A percentile compares a stretch with the other conserved stretches of the same genome.
These are phyloP conservation scores for Hydropsyche tenuis DNA, from an alignment of 1,140 invertebrate species.

Conservation along the genomic window DNA sequence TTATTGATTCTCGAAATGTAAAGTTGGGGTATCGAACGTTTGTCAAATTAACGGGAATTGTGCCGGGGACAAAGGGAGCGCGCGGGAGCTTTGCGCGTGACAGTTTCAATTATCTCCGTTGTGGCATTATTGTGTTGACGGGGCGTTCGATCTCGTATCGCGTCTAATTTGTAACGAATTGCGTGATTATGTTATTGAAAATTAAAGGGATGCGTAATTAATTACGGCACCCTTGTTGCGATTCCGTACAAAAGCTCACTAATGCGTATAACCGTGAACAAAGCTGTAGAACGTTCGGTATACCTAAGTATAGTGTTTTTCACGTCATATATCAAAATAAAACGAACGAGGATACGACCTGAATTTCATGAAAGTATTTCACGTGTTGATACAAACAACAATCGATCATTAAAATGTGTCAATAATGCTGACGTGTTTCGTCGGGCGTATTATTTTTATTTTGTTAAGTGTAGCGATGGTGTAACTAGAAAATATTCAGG, in stretches of 20 bases:
- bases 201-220: too few relatives aligned
- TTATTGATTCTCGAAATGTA: neutral
- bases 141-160: neutral
- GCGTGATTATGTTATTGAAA: neutral
- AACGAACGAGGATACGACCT: too few relatives aligned
- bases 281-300: neutral
- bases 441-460: too few relatives aligned
- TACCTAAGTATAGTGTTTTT: too few relatives aligned
- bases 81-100: neutral
- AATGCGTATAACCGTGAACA: neutral
- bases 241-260: too few relatives aligned
- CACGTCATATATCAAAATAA: too few relatives aligned
- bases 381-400: neutral
- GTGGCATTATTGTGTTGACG: constrained; percentile 5
- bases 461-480: too few relatives aligned
- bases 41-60: too few relatives aligned
- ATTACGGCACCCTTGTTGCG: too few relatives aligned
- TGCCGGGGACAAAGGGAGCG: neutral
- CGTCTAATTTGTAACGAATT: constrained; percentile 1
- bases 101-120: neutral
- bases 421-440: neutral
- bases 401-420: neutral
- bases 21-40: too few relatives aligned
- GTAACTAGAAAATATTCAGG: too few relatives aligned
- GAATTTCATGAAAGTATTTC: neutral